These are phyloP conservation scores for Archocentrus centrarchus DNA, from an alignment of 2,113 vertebrate species.

Conservation along the genomic window DNA sequence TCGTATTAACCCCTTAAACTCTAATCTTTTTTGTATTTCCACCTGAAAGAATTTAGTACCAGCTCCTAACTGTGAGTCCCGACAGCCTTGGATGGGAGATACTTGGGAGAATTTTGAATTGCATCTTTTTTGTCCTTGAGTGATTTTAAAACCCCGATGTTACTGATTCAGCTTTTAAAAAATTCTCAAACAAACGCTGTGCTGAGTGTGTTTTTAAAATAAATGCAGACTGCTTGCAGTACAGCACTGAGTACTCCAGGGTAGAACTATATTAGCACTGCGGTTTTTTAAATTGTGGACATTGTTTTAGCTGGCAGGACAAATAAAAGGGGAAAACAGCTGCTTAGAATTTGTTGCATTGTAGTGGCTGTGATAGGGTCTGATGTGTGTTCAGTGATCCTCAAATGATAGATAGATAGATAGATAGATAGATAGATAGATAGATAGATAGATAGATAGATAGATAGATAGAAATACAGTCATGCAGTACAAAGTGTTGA, in stretches of 20 bases:
- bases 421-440: slow-evolving; percentile 43
- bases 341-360: not conserved
- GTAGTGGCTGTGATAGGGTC: not conserved
- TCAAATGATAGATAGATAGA: slow-evolving; percentile 25
- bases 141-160: not conserved
- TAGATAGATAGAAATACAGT: slow-evolving; percentile 33
- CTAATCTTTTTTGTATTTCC: not conserved
- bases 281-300: not conserved
- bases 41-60: not conserved
- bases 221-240: not conserved
- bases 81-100: not conserved
- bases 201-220: not conserved
- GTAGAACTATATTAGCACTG: not conserved
- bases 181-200: not conserved
- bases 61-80: not conserved
- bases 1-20: not conserved
- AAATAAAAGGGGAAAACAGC: not conserved
- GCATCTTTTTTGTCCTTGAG: not conserved
- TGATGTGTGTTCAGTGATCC: slow-evolving; percentile 1
- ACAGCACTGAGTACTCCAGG: rapidly evolving
- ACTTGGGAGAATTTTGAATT: not conserved
- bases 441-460: slow-evolving; percentile 40
- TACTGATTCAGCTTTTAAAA: not conserved
- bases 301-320: not conserved
- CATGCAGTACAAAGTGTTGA: slow-evolving; percentile 50